A percentile compares a stretch with the other conserved stretches of the same genome.
Conservation (phyloP, 2,888 invertebrate genomes). For the Mantis religiosa region DNA sequence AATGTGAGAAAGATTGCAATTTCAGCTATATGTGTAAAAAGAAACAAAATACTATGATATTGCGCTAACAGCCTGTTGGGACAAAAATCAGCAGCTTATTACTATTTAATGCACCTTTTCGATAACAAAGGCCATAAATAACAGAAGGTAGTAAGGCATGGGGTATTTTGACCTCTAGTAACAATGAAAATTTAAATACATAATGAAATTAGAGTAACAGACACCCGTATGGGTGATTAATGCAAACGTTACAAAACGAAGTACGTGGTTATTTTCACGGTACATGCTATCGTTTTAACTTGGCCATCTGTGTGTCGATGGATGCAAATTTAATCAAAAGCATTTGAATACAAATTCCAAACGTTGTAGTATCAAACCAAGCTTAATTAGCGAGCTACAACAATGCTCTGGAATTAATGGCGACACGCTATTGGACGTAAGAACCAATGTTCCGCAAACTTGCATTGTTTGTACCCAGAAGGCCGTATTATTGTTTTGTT, state of each 20-base stretch:
- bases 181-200: neutral
- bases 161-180: neutral
- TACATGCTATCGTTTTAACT: neutral
- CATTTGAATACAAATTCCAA: neutral
- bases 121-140: too few relatives aligned
- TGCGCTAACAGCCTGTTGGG: too few relatives aligned
- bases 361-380: neutral
- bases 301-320: neutral
- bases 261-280: too few relatives aligned
- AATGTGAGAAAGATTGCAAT: too few relatives aligned
- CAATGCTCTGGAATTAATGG: neutral
- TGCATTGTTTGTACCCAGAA: neutral
- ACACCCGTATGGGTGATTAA: too few relatives aligned
- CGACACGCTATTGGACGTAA: neutral
- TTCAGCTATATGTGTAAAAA: too few relatives aligned
- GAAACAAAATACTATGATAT: too few relatives aligned
- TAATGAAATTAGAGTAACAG: neutral
- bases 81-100: too few relatives aligned
- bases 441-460: neutral
- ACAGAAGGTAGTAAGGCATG: too few relatives aligned
- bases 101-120: too few relatives aligned
- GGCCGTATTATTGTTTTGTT: neutral
- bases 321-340: neutral
- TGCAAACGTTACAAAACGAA: too few relatives aligned
- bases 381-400: neutral